A percentile compares a stretch with the other conserved stretches of the same genome.
Evolutionary conservation across 2,113 vertebrate genomes (phyloP).

Genomic region (Sceloporus undulatus): DNA sequence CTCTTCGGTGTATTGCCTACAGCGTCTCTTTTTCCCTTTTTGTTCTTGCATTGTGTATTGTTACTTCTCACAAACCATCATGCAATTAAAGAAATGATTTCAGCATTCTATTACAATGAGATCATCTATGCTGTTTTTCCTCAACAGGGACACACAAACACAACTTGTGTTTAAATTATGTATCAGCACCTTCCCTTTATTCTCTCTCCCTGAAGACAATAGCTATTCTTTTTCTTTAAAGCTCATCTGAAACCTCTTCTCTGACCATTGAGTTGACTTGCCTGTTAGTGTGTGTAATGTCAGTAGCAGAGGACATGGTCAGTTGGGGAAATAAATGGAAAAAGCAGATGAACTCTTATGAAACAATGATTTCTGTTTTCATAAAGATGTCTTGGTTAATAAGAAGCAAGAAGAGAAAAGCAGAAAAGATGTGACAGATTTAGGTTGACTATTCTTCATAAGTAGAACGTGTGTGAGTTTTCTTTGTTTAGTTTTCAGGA

Average conservation of each 20-base stretch:
- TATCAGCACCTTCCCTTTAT: not conserved
- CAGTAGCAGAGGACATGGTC: conserved; percentile 35
- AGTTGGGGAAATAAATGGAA: conserved; percentile 47
- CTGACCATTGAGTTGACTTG: conserved; percentile 14
- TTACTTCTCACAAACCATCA: not conserved
- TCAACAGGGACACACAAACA: not conserved
- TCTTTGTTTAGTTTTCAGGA: not conserved
- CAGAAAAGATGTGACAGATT: conserved; percentile 54
- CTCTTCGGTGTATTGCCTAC: too few relatives aligned
- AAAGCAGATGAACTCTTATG: conserved; percentile 39
- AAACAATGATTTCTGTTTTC: conserved; percentile 37
- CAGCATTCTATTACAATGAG: not conserved
- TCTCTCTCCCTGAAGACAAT: not conserved
- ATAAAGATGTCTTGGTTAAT: conserved; percentile 41
- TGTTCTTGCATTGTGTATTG: too few relatives aligned
- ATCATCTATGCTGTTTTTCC: fast-evolving
- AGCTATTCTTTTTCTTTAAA: fast-evolving
- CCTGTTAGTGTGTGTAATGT: conserved; percentile 24
- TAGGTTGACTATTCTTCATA: conserved; percentile 51
- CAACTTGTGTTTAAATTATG: not conserved
- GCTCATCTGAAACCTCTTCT: not conserved
- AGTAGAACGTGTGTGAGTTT: conserved; percentile 6
- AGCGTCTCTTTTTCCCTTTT: too few relatives aligned
- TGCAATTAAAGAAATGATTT: not conserved
- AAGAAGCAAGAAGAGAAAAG: conserved; percentile 43